These are phyloP conservation scores for Cordylochernes scorpioides DNA, from an alignment of 2,888 invertebrate species.

Conservation along the genomic window DNA sequence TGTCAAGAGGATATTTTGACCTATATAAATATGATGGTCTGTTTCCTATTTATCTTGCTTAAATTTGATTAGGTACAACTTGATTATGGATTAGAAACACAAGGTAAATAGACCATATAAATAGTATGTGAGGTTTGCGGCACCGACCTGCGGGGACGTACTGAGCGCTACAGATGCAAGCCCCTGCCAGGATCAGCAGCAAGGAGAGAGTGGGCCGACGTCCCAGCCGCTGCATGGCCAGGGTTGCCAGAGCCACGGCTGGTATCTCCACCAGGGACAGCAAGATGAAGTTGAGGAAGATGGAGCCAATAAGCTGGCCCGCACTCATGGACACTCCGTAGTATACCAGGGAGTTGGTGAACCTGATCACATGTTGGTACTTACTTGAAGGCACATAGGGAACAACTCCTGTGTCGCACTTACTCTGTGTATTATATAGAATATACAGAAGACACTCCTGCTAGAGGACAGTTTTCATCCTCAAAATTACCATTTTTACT, in stretches of 20 bases:
- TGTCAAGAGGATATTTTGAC: too few relatives aligned
- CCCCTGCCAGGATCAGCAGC: constrained; percentile 56
- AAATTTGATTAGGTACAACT: too few relatives aligned
- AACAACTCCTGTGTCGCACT: too few relatives aligned
- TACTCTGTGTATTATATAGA: too few relatives aligned
- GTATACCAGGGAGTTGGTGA: constrained; percentile 45
- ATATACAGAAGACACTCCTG: too few relatives aligned
- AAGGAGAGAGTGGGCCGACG: constrained; percentile 62
- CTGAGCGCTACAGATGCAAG: constrained; percentile 57
- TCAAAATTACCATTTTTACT: too few relatives aligned
- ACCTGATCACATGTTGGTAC: constrained; percentile 36
- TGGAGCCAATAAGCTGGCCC: constrained; percentile 42
- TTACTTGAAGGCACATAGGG: not conserved
- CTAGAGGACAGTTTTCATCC: too few relatives aligned
- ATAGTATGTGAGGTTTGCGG: not conserved
- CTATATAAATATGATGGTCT: too few relatives aligned
- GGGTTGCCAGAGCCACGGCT: constrained; percentile 58
- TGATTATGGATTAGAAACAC: too few relatives aligned
- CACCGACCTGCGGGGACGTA: constrained; percentile 43
- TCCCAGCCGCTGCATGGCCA: constrained; percentile 51
- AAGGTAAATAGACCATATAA: too few relatives aligned
- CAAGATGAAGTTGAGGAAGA: constrained; percentile 37
- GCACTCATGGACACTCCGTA: constrained; percentile 47
- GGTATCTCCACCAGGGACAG: constrained; percentile 22
- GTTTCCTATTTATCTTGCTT: too few relatives aligned